These are phyloP conservation scores for Mormyrus lacerda DNA, from an alignment of 2,113 vertebrate genomes.

Conservation along the genomic window DNA sequence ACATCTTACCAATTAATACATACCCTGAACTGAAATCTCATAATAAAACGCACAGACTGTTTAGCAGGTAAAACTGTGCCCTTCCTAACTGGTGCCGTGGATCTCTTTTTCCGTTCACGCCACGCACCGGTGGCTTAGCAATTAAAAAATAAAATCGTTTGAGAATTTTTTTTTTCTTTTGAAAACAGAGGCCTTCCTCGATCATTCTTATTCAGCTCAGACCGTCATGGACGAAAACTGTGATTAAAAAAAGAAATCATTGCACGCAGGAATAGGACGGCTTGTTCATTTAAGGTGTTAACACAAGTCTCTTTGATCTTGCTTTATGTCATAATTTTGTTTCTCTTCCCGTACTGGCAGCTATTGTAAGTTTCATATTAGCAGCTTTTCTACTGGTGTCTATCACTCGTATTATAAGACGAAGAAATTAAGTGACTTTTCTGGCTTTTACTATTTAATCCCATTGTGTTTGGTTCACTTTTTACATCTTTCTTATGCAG, in stretches of 20 bases:
- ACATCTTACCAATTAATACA: background rate
- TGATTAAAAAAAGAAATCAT: background rate
- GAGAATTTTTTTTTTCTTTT: background rate
- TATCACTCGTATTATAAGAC: background rate
- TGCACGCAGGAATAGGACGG: background rate
- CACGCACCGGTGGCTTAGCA: background rate
- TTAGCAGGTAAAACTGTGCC: background rate
- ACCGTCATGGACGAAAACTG: background rate
- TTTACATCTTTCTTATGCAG: constrained; percentile 23
- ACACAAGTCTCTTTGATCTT: background rate
- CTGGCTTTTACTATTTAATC: background rate
- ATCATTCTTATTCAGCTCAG: background rate
- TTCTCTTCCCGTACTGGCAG: background rate
- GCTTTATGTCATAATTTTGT: background rate
- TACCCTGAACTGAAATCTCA: background rate
- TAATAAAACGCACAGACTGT: background rate
- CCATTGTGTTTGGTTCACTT: background rate
- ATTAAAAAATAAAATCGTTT: background rate
- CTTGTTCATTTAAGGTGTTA: background rate
- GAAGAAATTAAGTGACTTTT: background rate
- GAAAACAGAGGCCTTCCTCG: background rate
- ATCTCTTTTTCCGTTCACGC: background rate
- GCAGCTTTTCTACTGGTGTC: background rate
- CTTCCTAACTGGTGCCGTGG: background rate
- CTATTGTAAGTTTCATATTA: background rate